Base-by-base conservation (phyloP, 2,888 invertebrate genomes). In the Macrophya annulata region DNA sequence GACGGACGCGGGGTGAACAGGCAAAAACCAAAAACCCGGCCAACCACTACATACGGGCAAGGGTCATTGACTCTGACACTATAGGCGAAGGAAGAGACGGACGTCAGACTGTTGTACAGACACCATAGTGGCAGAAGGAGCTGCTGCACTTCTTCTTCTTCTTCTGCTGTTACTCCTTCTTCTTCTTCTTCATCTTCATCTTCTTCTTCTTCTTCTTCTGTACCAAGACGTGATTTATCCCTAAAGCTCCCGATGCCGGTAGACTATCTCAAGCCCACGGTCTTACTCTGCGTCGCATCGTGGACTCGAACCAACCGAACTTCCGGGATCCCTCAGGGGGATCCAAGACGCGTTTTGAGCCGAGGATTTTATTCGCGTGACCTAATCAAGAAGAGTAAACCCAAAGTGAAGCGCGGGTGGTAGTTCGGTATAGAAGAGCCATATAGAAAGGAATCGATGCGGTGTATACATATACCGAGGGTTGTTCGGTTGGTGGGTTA, bases 321-420 rank as follows among this genome's bases (percentile, higher is more conserved):
- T 74, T 51, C 37, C 84, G 25, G 59, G 40, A 37, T 81, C 48
- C 65, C 55, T 25, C 31, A 12, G 55, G 84, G 59, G 76, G 55
- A 77, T 83, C 37, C 17, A n/a, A 25, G 81, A 40, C 65, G 72
- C 71, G 85, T 82, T 85, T 85, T 72, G 77, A 85, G 85, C 82
- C 74, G n/a, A 65, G 83, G 83, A 76, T 89, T 91, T 91, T 90
- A 90, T 90, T 90, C 89, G 89, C 89, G 88, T 90, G 90, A 92
- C 92, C 92, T 93, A 93, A 93, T 93, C 93, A 93, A 91, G 92
- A 92, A 93, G 90, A 92, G 93, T 93, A 93, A 93, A 92, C 92
- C 89, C 89, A 87, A 89, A 90, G 91, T 90, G 91, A 90, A 89
- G 91, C 89, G 87, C 87, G 87, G 86, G 83, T 62, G 37, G 12